phyloP scores from a whole-genome alignment of 2,113 vertebrate genomes.

The Psilopogon haemacephalus region DNA sequence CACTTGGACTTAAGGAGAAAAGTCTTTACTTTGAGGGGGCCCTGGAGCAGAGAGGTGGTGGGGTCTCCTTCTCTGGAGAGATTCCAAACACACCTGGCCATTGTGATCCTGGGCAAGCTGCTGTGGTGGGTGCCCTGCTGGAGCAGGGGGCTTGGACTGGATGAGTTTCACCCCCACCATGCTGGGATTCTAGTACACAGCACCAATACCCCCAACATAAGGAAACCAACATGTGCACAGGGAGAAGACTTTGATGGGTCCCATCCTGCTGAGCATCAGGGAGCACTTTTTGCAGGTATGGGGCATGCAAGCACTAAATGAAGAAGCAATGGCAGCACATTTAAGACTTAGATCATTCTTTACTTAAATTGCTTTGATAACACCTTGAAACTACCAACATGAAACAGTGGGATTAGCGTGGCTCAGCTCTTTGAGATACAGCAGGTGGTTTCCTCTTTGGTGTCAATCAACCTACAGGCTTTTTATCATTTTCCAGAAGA shows the following conservation, averaged over 20 bases:
- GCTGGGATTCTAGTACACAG: background rate
- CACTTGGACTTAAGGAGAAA: no score
- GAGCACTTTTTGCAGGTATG: background rate
- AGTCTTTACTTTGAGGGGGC: no score
- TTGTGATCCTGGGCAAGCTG: no score
- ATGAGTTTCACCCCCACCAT: no score
- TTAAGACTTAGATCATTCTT: background rate
- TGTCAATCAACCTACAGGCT: background rate
- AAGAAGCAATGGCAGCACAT: rapidly evolving
- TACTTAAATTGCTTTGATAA: background rate
- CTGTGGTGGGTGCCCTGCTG: no score
- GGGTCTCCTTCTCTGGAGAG: no score
- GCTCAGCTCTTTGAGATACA: background rate
- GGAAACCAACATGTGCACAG: rapidly evolving
- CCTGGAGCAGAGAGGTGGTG: no score
- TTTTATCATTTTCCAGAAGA: background rate
- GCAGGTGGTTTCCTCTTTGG: background rate
- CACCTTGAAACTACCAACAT: background rate
- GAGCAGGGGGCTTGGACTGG: no score
- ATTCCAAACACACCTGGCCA: no score
- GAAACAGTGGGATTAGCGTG: background rate
- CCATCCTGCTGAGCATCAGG: no score
- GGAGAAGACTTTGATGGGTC: background rate
- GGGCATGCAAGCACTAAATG: background rate
- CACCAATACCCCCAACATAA: rapidly evolving